Conservation (phyloP, 2,797 vertebrate genomes). For the Platalea minor region DNA sequence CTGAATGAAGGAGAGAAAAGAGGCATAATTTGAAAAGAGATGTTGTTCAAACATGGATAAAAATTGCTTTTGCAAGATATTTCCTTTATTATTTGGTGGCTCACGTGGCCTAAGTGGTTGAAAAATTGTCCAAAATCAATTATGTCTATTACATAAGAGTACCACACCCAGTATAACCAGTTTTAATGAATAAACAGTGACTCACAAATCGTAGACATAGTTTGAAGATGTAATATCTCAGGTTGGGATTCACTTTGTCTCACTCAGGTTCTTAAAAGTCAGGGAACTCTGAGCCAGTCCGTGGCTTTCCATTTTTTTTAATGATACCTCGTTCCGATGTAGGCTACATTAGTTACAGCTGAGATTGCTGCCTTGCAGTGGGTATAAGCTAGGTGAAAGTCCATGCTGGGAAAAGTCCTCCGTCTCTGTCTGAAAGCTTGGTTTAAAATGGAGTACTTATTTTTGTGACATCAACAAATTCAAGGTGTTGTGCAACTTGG, state of each 20-base stretch:
- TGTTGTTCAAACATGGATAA: slow-evolving; percentile 30
- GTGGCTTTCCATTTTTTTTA: background rate
- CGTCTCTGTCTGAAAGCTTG: background rate
- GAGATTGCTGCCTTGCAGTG: background rate
- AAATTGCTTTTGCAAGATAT: background rate
- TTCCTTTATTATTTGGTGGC: slow-evolving; percentile 47
- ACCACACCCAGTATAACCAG: slow-evolving; percentile 62
- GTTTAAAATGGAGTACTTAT: background rate
- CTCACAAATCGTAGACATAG: background rate
- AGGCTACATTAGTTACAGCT: background rate
- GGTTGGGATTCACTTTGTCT: slow-evolving; percentile 8
- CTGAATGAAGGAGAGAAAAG: background rate
- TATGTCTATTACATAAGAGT: slow-evolving; percentile 29
- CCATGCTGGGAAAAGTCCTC: background rate
- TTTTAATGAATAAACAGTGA: slow-evolving; percentile 36
- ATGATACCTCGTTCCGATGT: background rate
- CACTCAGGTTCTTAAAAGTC: background rate
- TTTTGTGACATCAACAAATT: background rate
- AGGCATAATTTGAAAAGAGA: background rate
- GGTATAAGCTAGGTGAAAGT: background rate
- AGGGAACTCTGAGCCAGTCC: background rate
- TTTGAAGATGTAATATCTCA: background rate
- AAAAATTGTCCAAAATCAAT: slow-evolving; percentile 58
- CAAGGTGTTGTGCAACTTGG: background rate
- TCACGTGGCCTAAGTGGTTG: slow-evolving; percentile 27